phyloP scores from a whole-genome alignment of 2,113 vertebrate genomes.

The Micronycteris hirsuta region DNA sequence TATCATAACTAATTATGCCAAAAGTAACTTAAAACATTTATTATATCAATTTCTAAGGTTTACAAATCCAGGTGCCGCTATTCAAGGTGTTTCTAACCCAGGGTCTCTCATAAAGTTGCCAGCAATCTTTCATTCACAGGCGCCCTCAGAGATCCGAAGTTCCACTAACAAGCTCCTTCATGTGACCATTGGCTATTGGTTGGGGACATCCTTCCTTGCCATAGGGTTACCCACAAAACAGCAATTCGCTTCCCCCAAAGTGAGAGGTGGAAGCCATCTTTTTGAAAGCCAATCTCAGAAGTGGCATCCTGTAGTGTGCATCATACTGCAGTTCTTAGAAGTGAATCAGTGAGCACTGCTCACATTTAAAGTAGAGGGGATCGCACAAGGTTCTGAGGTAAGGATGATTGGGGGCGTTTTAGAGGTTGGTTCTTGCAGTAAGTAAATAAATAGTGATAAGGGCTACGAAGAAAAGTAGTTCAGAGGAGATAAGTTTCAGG shows the following conservation, averaged over 20 bases:
- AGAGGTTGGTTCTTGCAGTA: background rate
- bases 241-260: background rate
- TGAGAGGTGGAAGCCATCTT: background rate
- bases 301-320: fast-evolving
- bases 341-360: background rate
- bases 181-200: background rate
- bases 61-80: background rate
- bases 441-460: background rate
- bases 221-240: background rate
- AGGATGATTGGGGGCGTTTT: background rate
- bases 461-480: background rate
- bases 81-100: background rate
- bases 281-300: background rate
- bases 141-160: background rate
- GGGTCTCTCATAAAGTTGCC: background rate
- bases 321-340: background rate
- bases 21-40: background rate
- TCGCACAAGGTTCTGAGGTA: background rate
- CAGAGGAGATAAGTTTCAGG: background rate
- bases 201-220: background rate
- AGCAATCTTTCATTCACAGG: background rate
- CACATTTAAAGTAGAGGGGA: background rate
- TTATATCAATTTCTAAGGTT: background rate
- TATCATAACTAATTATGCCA: background rate
- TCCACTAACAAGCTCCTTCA: background rate